These are phyloP conservation scores for Cantharis flavilabris DNA, from an alignment of 2,888 invertebrate species.

Conservation along the genomic window DNA sequence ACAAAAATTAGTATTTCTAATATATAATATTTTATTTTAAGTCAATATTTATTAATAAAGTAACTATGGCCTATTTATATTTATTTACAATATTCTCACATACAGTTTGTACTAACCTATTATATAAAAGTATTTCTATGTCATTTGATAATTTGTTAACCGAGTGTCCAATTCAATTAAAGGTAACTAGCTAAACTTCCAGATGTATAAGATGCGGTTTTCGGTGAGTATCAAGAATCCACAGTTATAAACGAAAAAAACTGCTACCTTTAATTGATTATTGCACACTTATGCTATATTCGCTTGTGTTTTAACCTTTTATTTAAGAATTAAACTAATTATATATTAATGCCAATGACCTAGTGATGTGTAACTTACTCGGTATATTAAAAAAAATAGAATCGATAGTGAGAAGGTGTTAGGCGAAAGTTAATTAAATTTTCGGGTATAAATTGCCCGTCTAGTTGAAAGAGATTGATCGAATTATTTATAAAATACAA, in stretches of 20 bases:
- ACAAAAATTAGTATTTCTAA: neutral
- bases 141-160: neutral
- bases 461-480: neutral
- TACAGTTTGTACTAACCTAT: neutral
- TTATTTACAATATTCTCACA: neutral
- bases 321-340: neutral
- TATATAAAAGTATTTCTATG: neutral
- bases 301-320: neutral
- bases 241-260: neutral
- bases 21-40: neutral
- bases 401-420: neutral
- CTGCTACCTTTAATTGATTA: neutral
- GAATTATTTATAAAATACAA: neutral
- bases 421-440: neutral
- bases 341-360: neutral
- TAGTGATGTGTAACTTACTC: neutral
- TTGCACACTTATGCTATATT: neutral
- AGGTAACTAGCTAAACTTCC: neutral
- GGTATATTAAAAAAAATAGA: neutral
- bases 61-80: neutral
- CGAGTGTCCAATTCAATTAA: neutral
- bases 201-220: neutral
- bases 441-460: neutral
- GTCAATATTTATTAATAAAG: neutral
- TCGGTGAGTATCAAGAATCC: neutral